These are phyloP conservation scores for Neosilurus mollespiculum DNA, from an alignment of 2,797 vertebrate genomes.

Conservation along the genomic window DNA sequence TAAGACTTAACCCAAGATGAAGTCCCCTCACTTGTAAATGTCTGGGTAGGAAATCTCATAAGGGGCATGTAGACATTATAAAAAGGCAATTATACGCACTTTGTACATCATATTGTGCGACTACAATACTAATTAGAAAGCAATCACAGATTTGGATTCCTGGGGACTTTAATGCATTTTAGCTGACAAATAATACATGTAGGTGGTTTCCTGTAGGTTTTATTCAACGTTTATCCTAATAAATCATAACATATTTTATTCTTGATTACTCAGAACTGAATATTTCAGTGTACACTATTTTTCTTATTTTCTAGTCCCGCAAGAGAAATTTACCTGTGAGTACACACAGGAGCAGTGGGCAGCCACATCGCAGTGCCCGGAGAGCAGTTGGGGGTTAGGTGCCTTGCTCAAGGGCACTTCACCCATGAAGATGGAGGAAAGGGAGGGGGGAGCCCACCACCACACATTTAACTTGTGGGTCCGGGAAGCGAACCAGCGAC, in stretches of 20 bases:
- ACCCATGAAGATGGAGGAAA: no score
- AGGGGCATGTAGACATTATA: not conserved
- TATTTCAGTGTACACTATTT: not conserved
- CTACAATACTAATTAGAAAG: slow-evolving; percentile 13
- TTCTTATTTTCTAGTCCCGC: no score
- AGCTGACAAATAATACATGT: not conserved
- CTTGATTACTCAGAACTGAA: not conserved
- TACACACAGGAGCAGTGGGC: no score
- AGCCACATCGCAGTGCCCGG: no score
- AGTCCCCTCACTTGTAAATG: no score
- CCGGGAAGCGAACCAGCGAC: no score
- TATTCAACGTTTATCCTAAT: not conserved
- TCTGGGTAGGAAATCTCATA: not conserved
- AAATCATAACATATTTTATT: not conserved
- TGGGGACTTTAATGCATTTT: not conserved
- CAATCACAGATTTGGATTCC: not conserved
- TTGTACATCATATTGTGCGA: not conserved
- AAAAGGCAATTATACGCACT: not conserved
- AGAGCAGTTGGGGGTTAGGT: no score
- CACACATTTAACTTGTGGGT: no score
- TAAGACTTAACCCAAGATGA: not conserved
- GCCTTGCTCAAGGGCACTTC: no score
- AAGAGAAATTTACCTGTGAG: no score
- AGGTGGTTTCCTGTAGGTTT: not conserved
- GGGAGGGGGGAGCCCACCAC: no score